phyloP scores from a whole-genome alignment of 2,113 vertebrate species.

The Sceloporus tristichus region DNA sequence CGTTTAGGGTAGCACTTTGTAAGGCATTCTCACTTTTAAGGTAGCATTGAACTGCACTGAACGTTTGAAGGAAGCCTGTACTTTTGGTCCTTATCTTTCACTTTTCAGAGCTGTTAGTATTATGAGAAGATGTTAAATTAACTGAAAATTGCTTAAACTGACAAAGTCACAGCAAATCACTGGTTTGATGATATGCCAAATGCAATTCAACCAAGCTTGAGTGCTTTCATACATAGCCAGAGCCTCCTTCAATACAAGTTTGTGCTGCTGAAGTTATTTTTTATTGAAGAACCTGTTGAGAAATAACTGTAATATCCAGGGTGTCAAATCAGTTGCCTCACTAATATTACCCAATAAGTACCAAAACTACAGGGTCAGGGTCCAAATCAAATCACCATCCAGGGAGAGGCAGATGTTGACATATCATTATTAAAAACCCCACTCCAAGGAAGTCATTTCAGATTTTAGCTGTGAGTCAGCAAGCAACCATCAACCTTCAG shows the following conservation, averaged over 20 bases:
- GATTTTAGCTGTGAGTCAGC: conserved; percentile 39
- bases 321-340: conserved; percentile 62
- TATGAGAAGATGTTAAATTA: conserved; percentile 57
- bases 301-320: conserved; percentile 66
- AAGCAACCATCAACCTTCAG: conserved; percentile 43
- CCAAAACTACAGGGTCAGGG: conserved; percentile 56
- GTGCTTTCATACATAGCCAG: conserved; percentile 60
- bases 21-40: too few species aligned
- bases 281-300: conserved; percentile 68
- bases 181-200: conserved; percentile 59
- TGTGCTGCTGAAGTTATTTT: conserved; percentile 48
- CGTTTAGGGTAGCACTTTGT: not conserved
- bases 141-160: conserved; percentile 61
- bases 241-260: conserved; percentile 35
- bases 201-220: conserved; percentile 54
- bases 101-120: conserved; percentile 14
- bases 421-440: conserved; percentile 65
- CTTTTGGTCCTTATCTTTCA: not conserved
- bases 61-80: not conserved
- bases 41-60: not conserved
- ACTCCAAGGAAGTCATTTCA: conserved; percentile 47
- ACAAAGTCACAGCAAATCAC: conserved; percentile 43
- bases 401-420: conserved; percentile 60
- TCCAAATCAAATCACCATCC: conserved; percentile 67
- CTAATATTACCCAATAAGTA: conserved; percentile 63